Conservation (phyloP, 2,888 invertebrate species). For the Tenthredo livida region DNA sequence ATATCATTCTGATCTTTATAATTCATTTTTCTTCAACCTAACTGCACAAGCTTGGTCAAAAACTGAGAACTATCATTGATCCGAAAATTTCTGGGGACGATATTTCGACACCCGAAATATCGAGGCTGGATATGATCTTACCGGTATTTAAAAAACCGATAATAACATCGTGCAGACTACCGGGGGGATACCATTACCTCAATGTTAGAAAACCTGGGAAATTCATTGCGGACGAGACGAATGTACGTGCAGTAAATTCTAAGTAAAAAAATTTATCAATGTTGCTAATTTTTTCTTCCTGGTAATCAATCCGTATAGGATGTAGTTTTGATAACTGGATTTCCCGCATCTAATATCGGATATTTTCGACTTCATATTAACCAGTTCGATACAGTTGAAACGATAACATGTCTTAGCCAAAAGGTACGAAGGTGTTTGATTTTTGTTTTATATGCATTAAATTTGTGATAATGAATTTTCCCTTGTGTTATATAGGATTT, state of each 20-base stretch:
- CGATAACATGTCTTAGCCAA: slow-evolving; percentile 82
- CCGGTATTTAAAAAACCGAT: slow-evolving; percentile 75
- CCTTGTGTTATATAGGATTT: slow-evolving; percentile 77
- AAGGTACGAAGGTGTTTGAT: slow-evolving; percentile 70
- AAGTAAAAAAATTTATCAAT: not conserved
- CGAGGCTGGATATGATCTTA: slow-evolving; percentile 63
- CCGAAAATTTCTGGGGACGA: slow-evolving; percentile 18
- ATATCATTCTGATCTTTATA: not conserved
- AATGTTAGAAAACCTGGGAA: slow-evolving; percentile 81
- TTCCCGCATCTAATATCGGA: slow-evolving; percentile 76
- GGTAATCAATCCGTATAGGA: slow-evolving; percentile 78
- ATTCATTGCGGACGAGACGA: slow-evolving; percentile 70
- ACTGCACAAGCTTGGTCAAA: slow-evolving; percentile 63
- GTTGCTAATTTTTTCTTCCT: slow-evolving; percentile 7
- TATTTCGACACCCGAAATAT: not conserved
- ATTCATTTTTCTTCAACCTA: not conserved
- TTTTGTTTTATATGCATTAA: too few relatives aligned
- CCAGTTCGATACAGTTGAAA: slow-evolving; percentile 80
- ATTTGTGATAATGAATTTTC: not conserved
- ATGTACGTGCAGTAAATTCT: slow-evolving; percentile 58
- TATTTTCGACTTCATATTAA: slow-evolving; percentile 84
- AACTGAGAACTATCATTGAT: slow-evolving; percentile 60
- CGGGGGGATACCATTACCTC: slow-evolving; percentile 83
- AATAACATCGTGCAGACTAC: slow-evolving; percentile 79
- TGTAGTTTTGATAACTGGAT: slow-evolving; percentile 81